Evolutionary conservation across 2,113 vertebrate species (phyloP), one percentile per base, ranked within the genome.

Genomic region (Scalopus aquaticus): DNA sequence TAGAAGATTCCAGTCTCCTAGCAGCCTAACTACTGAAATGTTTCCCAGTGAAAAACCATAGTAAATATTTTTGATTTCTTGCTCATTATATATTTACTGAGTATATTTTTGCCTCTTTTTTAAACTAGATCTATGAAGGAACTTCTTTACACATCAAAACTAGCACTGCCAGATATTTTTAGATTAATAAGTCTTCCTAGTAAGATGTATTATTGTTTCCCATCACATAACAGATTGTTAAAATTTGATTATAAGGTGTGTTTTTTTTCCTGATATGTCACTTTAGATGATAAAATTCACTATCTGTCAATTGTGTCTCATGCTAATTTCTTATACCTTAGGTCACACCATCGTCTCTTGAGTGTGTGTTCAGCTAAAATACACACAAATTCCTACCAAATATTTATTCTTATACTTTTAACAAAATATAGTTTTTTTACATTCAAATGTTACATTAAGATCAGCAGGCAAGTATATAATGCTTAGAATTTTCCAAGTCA

Each of bases 11-110:
- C 39, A 44, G 16, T 13, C 44, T 69, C 30, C 22, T 80, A 72
- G 90, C 54, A 78, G 72, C 44, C 39, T 88, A 89, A 79, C 88
- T 94, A 88, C 83, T 87, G 19, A 85, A 94, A 51, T 30, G 64
- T 32, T 88, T 82, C 94, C 84, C 32, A 60, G 4, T 70, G 95
- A 65, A 56, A 62, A 39, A 83, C 35, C 83, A 90, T 20, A 73
- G 28, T 9, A 64, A 62, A 16, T 64, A 62, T 85, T 96, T 96
- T 89, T 62, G 58, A 65, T 86, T 85, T 88, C 77, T 79, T 77
- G 32, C 67, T 85, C 39, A 16, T 20, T 35, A n/a, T 76, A 56
- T 35, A 51, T 83, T 74, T 58, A 20, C 15, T 76, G 44, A 56
- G 91, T 65, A 56, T 58, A 54, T 44, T 77, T 58, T 62, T 54